Percentiles rank a stretch among this genome's conserved stretches.
phyloP scores from a whole-genome alignment of 1,140 invertebrate genomes.

The Aplysia californica region DNA sequence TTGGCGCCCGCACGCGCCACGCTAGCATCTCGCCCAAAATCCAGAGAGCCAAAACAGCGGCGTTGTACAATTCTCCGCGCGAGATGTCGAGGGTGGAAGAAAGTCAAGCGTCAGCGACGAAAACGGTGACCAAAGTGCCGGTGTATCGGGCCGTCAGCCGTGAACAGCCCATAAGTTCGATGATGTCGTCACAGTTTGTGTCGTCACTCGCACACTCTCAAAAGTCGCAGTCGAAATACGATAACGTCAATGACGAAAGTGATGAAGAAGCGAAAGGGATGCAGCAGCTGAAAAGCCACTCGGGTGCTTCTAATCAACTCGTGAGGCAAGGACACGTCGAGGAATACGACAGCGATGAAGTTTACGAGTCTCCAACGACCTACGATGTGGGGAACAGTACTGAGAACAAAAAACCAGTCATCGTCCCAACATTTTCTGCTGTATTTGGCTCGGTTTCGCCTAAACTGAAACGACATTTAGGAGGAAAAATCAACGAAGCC shows the following conservation, averaged over 20 bases:
- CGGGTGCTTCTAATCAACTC: too few relatives aligned
- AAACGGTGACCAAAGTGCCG: background rate
- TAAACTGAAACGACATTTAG: slow-evolving; percentile 27
- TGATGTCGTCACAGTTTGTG: background rate
- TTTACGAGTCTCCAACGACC: background rate
- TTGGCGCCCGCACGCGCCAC: slow-evolving; percentile 15
- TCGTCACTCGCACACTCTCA: background rate
- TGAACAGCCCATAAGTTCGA: background rate
- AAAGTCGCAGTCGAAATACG: slow-evolving; percentile 19
- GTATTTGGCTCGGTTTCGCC: slow-evolving; percentile 37
- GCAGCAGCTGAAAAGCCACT: too few relatives aligned
- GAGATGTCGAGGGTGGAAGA: background rate
- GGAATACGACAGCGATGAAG: background rate
- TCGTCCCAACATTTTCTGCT: slow-evolving; percentile 26
- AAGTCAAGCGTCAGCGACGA: background rate
- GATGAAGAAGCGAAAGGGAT: too few relatives aligned
- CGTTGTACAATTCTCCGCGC: slow-evolving; percentile 13
- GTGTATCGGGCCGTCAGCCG: background rate
- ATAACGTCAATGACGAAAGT: slow-evolving; percentile 1
- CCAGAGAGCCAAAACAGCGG: slow-evolving; percentile 21
- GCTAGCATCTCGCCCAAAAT: slow-evolving; percentile 28
- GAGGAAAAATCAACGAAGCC: background rate
- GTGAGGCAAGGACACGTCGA: too few relatives aligned
- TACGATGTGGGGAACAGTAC: too few relatives aligned
- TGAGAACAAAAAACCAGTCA: background rate